Evolutionary conservation across 2,888 invertebrate genomes (phyloP), one percentile per base, ranked within the genome.

Genomic region (Temnothorax rugatulus): DNA sequence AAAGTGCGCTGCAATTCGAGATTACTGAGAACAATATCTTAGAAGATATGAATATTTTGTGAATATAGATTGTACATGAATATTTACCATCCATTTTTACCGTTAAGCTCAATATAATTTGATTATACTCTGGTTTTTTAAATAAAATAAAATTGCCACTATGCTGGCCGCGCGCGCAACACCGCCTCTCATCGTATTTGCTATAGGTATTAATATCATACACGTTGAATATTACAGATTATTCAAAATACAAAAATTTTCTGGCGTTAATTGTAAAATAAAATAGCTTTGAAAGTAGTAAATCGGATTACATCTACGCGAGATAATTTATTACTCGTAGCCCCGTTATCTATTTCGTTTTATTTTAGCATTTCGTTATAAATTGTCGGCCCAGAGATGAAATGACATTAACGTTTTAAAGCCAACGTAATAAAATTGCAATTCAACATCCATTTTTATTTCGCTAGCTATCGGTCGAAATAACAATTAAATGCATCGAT

Each of bases 401-500:
- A 52, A 52, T 52, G 4, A 54, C 21, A 38, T 54, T 41, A 69
- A 47, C 1, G 4, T 15, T 68, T 68, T 59, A 44, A 59, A 74
- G 8, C 29, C 29, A 44, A 18, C n/a, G 59, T 44, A 64, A 63
- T 64, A 76, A 75, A 63, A 61, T 61, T 15, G 21, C 34, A 61
- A 52, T 50, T 38, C 25, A 59, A 44, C 25, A 15, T 74, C 8
- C 13, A 64, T 52, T 38, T 63, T 61, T 34, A 59, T 47, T 44
- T 47, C 7, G 13, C 8, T 3, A 18, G 7, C 18, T 44, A 52
- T 11, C 8, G 21, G 9, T 4, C 34, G 11, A 64, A 50, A 11
- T 21, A 41, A 83, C 86, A 74, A 75, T 85, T 86, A 68, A 76
- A 50, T 4, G 41, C 64, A 11, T 84, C 88, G 86, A 84, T 88